Conservation (phyloP, 2,113 vertebrate genomes). For the Donacobius atricapilla region DNA sequence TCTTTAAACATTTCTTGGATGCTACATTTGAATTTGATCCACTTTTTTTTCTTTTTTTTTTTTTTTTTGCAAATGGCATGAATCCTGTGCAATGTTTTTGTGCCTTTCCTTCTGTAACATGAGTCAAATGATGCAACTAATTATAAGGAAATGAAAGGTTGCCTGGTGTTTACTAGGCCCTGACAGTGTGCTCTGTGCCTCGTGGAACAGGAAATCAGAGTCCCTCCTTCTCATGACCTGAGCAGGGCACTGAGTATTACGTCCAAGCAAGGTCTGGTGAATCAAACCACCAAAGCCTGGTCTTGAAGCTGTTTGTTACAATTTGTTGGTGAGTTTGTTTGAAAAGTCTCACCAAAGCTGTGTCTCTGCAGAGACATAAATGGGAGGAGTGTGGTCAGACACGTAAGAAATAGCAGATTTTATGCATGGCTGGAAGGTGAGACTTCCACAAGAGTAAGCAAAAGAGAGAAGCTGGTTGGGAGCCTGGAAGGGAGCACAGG, state of each 20-base stretch:
- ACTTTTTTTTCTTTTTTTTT: neutral
- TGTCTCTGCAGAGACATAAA: neutral
- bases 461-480: neutral
- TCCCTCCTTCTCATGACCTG: neutral
- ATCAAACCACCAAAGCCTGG: neutral
- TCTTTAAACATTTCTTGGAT: neutral
- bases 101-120: neutral
- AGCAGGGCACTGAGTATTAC: neutral
- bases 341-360: neutral
- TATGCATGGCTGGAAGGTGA: neutral
- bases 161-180: neutral
- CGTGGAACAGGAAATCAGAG: conserved; percentile 7
- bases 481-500: neutral
- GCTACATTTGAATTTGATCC: neutral
- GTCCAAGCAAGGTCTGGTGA: neutral
- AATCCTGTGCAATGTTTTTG: neutral
- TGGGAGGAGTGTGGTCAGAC: neutral
- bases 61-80: neutral
- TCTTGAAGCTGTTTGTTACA: neutral
- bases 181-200: neutral
- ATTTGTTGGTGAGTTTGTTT: neutral
- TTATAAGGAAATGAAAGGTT: conserved; percentile 15
- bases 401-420: neutral
- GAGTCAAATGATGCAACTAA: conserved; percentile 26
- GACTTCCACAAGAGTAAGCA: neutral